Percentiles rank a stretch among this genome's conserved stretches.
Conservation (phyloP, 64 coral and sea anemone species). For the Dendronephthya gigantea region DNA sequence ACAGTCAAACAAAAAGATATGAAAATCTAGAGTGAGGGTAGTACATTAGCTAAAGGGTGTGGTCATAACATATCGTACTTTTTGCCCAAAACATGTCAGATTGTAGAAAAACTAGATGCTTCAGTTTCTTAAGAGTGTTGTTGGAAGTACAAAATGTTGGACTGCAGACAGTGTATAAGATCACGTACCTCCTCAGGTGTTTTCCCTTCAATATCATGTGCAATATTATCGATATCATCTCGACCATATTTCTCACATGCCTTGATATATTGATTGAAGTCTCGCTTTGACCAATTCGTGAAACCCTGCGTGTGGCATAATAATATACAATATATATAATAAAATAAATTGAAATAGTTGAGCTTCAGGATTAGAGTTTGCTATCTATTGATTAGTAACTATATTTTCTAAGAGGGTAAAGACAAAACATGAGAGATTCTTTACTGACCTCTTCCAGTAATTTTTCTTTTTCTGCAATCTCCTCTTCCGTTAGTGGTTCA, state of each 20-base stretch:
- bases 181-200: constrained; percentile 66
- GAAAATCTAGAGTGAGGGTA: too few species aligned
- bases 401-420: too few species aligned
- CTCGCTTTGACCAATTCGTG: constrained; percentile 91
- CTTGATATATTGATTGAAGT: constrained; percentile 97
- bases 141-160: too few species aligned
- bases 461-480: constrained; percentile 77
- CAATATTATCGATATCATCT: constrained; percentile 87
- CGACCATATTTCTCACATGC: constrained; percentile 95
- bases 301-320: constrained; percentile 46
- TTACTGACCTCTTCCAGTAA: constrained; percentile 72
- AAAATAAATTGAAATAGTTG: too few species aligned
- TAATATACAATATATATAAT: neutral
- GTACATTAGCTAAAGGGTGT: too few species aligned
- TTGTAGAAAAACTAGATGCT: too few species aligned
- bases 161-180: too few species aligned
- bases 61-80: too few species aligned
- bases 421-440: neutral
- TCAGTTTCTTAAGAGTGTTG: too few species aligned
- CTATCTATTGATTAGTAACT: too few species aligned
- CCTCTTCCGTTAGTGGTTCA: constrained; percentile 76
- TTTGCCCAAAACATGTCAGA: too few species aligned
- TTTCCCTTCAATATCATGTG: constrained; percentile 91
- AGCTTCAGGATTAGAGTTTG: too few species aligned
- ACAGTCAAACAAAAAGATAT: neutral